Conservation (phyloP, 2,797 vertebrate species). For the Sebastes hubbsi region DNA sequence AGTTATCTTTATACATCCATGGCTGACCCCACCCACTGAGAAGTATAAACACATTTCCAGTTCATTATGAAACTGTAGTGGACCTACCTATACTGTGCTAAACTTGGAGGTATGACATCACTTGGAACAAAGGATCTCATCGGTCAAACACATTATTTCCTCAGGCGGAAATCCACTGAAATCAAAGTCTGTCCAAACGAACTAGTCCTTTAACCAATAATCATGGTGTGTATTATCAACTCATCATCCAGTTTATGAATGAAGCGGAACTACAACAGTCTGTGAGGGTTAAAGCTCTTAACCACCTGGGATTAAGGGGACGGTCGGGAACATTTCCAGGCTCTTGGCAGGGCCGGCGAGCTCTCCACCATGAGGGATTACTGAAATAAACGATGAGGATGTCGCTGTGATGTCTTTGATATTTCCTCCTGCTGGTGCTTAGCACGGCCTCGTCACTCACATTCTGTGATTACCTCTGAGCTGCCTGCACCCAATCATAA, state of each 20-base stretch:
- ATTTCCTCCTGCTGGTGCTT: conserved; percentile 19
- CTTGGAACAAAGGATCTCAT: too few species aligned
- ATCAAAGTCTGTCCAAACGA: too few species aligned
- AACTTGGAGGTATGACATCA: too few species aligned
- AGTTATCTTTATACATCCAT: too few species aligned
- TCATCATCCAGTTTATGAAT: conserved; percentile 8
- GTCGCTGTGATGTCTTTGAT: conserved; percentile 31
- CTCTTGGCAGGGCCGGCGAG: conserved; percentile 3
- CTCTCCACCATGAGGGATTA: conserved; percentile 44
- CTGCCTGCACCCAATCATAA: conserved; percentile 50
- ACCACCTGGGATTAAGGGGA: conserved; percentile 30
- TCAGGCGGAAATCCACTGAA: too few species aligned
- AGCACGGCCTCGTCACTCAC: conserved; percentile 28
- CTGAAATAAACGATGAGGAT: conserved; percentile 40
- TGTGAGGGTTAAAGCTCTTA: not conserved
- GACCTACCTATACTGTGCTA: too few species aligned
- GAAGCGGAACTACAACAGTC: not conserved
- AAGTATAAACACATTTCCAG: too few species aligned
- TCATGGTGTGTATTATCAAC: not conserved
- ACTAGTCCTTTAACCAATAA: not conserved
- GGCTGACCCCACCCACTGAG: too few species aligned
- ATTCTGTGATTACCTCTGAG: conserved; percentile 47
- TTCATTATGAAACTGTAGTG: too few species aligned
- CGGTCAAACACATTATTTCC: too few species aligned
- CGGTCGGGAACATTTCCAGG: not conserved